Evolutionary conservation across 2,888 invertebrate species (phyloP), one percentile per base, ranked within the genome.

Genomic region (Pheosia gnoma): DNA sequence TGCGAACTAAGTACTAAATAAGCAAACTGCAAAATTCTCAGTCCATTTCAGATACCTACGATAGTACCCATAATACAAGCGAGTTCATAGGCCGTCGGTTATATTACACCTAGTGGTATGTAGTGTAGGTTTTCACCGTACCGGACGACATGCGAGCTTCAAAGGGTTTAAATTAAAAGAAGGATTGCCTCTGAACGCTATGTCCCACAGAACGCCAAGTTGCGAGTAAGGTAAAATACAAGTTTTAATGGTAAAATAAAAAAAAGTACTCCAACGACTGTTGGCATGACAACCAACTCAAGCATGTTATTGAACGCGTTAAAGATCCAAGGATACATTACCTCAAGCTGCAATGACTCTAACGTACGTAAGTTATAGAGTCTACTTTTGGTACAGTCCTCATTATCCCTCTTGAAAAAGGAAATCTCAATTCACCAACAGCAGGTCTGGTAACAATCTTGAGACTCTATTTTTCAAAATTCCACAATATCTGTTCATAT

Each of bases 191-290:
- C 54, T 60, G 36, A 25, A 25, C 25, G 25, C 25, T 25, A 25
- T 58, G 60, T 62, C 57, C 9, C 56, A 56, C 13, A 53, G 53
- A 53, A 37, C 53, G 52, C 56, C 58, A 51, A n/a, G 59, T 64
- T 59, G 60, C 45, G 45, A 62, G n/a, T 58, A 13, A 11, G 60
- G 47, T 59, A 69, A 72, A 62, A 54, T 37, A 13, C 45, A 51
- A 43, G 54, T 59, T 71, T 71, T 49, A 58, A 63, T 25, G 25
- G 71, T 67, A 59, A 65, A 53, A 53, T 4, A 53, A 9, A 47
- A 47, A 47, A 47, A n/a, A 0, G n/a, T 11, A 4, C 11, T 4
- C 47, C 5, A 8, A 5, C 47, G 47, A n/a, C n/a, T 11, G 47
- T 47, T 47, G 47, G 4, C 47, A 47, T 47, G 47, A n/a, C 47